phyloP scores from a whole-genome alignment of 2,797 vertebrate species.

The Macropodus opercularis region DNA sequence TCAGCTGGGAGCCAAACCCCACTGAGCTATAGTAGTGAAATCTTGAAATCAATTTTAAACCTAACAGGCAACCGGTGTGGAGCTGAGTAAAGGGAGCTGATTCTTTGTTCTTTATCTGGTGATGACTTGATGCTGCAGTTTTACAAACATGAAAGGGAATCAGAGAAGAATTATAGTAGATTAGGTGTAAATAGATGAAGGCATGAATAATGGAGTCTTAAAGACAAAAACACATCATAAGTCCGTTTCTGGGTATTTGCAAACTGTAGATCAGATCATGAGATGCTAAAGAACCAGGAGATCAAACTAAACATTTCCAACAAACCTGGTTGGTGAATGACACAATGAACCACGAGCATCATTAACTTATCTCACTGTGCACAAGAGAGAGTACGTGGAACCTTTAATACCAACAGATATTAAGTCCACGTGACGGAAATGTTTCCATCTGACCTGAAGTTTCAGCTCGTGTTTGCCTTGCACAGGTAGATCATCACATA shows the following conservation, averaged over 20 bases:
- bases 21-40: slow-evolving; percentile 33
- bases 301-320: no score
- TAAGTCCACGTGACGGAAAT: not conserved
- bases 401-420: no score
- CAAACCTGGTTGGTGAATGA: no score
- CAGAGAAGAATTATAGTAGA: not conserved
- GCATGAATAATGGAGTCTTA: not conserved
- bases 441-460: slow-evolving; percentile 5
- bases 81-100: slow-evolving; percentile 1
- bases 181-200: slow-evolving; percentile 8
- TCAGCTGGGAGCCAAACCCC: slow-evolving; percentile 28
- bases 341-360: no score
- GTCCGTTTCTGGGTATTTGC: no score
- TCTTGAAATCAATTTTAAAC: slow-evolving; percentile 37
- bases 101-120: slow-evolving; percentile 13
- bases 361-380: no score
- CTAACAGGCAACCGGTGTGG: slow-evolving; percentile 16
- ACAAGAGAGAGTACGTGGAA: no score
- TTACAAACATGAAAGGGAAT: not conserved
- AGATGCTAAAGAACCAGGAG: no score
- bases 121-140: slow-evolving; percentile 5
- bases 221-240: not conserved
- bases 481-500: slow-evolving; percentile 11
- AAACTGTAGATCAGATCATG: not conserved
- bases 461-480: not conserved